These are phyloP conservation scores for Pseudomugil tenellus DNA, from an alignment of 2,797 vertebrate genomes.

Conservation along the genomic window DNA sequence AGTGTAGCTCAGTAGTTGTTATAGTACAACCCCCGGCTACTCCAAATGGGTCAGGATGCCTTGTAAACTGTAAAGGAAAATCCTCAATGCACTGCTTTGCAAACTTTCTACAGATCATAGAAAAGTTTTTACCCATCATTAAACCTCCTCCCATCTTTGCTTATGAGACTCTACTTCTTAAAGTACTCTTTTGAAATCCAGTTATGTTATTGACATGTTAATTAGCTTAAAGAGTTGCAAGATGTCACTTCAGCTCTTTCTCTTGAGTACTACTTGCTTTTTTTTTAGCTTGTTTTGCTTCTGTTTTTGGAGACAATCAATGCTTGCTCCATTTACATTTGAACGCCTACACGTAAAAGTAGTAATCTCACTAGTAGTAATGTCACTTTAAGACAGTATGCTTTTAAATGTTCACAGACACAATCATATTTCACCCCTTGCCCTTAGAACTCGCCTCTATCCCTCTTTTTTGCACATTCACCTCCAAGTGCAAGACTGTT, in stretches of 20 bases:
- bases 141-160: neutral
- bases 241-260: neutral
- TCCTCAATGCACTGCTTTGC: neutral
- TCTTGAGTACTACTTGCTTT: too few relatives aligned
- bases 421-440: neutral
- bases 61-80: neutral
- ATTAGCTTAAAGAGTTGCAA: neutral
- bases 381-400: too few relatives aligned
- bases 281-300: too few relatives aligned
- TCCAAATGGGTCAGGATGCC: neutral
- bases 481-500: neutral
- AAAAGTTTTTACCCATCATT: neutral
- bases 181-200: neutral
- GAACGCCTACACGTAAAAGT: too few relatives aligned
- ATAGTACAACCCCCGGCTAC: neutral
- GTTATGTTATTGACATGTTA: neutral
- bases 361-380: too few relatives aligned
- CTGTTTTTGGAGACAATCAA: neutral
- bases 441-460: neutral
- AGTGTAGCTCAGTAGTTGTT: constrained; percentile 15
- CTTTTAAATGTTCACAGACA: neutral
- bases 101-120: neutral
- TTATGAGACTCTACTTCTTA: neutral
- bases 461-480: neutral
- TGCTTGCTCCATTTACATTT: neutral